These are phyloP conservation scores for Umimayanthus chanpuru DNA, from an alignment of 92 coral and sea anemone species.

Conservation along the genomic window DNA sequence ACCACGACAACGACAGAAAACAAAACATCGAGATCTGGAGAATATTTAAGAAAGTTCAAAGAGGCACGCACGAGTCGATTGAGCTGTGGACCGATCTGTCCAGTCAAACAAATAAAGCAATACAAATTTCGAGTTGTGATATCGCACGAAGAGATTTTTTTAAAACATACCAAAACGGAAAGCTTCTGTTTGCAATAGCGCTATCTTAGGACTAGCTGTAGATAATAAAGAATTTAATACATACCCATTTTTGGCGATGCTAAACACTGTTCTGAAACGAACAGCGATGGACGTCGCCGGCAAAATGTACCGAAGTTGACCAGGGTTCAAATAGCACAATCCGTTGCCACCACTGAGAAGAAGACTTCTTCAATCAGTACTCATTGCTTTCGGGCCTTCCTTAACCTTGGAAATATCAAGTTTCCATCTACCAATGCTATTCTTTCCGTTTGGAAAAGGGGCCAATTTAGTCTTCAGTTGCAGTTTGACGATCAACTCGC, in stretches of 20 bases:
- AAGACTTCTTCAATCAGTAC: slow-evolving; percentile 6
- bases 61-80: slow-evolving; percentile 1
- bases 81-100: background rate
- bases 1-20: background rate
- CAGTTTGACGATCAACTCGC: slow-evolving; percentile 24
- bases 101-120: slow-evolving; percentile 13
- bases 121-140: slow-evolving; percentile 19
- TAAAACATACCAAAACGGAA: background rate
- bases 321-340: background rate
- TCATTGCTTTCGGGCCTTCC: slow-evolving; percentile 24
- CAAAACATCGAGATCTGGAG: background rate
- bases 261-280: slow-evolving; percentile 25
- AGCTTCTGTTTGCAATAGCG: background rate
- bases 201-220: background rate
- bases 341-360: background rate
- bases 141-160: background rate
- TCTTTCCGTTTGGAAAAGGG: slow-evolving; percentile 28
- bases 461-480: slow-evolving; percentile 13
- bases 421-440: background rate
- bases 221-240: background rate
- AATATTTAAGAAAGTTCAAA: slow-evolving; percentile 2
- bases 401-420: slow-evolving; percentile 13
- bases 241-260: slow-evolving; percentile 44
- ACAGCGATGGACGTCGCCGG: slow-evolving; percentile 29
- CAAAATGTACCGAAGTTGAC: slow-evolving; percentile 23